phyloP scores from a whole-genome alignment of 2,888 invertebrate species.

The Rotaria macrura region DNA sequence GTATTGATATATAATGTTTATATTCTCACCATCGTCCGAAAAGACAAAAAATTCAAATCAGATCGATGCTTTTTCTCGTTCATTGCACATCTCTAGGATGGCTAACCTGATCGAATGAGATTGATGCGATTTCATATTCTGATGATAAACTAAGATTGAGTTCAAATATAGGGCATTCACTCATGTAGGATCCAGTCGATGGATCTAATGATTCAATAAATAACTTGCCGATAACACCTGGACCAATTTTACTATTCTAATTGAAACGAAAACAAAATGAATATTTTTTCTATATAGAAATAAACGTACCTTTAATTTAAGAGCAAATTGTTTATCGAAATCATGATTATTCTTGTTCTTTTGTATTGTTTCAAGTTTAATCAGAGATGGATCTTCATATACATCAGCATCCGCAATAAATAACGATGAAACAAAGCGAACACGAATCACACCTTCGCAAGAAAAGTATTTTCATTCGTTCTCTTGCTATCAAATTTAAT shows the following conservation, averaged over 20 bases:
- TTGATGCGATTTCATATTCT: background rate
- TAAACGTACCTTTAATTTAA: background rate
- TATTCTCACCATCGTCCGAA: too few species aligned
- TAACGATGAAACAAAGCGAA: background rate
- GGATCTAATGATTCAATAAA: background rate
- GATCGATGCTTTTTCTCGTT: too few species aligned
- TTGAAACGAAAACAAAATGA: background rate
- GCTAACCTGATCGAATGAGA: background rate
- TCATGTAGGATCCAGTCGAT: background rate
- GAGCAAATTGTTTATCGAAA: background rate
- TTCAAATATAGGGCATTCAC: background rate
- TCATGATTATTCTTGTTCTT: background rate
- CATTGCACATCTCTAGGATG: background rate
- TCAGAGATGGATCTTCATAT: background rate
- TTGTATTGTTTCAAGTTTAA: background rate
- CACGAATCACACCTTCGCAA: background rate
- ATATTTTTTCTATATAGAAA: background rate
- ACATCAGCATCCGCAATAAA: background rate
- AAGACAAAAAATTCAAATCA: too few species aligned
- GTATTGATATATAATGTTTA: too few species aligned
- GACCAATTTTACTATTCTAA: background rate
- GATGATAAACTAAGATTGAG: background rate
- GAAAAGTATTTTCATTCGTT: too few species aligned
- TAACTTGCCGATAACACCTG: background rate
- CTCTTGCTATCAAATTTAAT: background rate